Base-by-base conservation (phyloP, 2,888 invertebrate genomes). In the Dicycla oo region DNA sequence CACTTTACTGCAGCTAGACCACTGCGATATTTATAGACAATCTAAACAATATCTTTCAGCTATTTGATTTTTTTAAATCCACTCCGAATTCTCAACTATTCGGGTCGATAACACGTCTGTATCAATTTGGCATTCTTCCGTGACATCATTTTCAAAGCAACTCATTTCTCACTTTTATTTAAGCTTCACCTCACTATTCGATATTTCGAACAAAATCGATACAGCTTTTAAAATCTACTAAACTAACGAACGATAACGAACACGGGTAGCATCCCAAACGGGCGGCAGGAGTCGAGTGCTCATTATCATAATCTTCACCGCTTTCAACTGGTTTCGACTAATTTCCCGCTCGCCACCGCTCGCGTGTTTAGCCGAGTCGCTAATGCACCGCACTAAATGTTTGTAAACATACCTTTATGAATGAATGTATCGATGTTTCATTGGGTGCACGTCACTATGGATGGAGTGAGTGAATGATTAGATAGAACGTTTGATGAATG, bases 261-360 rank as follows among this genome's bases (percentile, higher is more conserved):
- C 77, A 81, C 84, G 80, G 69, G 85, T 86, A 85, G 84, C 80
- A 81, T 85, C 86, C 86, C 86, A 76, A n/a, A 69, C 76, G 84
- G 84, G 82, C 83, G 80, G 81, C 75, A 68, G 81, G 78, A 86
- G 78, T 84, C 77, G 81, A 85, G 81, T 77, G 74, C 86, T 88
- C 88, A 90, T 92, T 92, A 91, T 82, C 92, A 92, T 92, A 92
- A 91, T 91, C 91, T 92, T 89, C 89, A 89, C 88, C 84, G 83
- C 87, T 89, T 88, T 82, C 75, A 89, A 88, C 88, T 87, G 87
- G 88, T 87, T 89, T 80, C 83, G 77, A 89, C 88, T 91, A 91
- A 91, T 91, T 89, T 89, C 88, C 87, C 86, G 85, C 88, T 87
- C 83, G 86, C 85, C 83, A 85, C 85, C 81, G 82, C 81, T 89